A percentile compares a stretch with the other conserved stretches of the same genome.
These are phyloP conservation scores for Cisticola juncidis DNA, from an alignment of 2,113 vertebrate genomes.

Conservation along the genomic window DNA sequence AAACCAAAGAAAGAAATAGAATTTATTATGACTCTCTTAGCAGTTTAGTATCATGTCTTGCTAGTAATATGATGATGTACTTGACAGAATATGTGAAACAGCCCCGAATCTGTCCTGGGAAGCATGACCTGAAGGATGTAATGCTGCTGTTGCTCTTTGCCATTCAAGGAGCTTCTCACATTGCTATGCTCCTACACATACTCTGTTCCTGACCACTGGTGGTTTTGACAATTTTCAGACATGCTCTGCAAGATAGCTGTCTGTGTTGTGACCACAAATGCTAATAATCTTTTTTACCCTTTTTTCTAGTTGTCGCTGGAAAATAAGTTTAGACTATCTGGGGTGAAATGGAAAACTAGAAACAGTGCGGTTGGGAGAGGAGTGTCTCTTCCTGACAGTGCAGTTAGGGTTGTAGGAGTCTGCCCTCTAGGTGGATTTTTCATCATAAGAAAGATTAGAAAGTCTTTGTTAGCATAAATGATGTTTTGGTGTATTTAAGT, in stretches of 20 bases:
- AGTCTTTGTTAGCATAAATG: background rate
- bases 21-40: background rate
- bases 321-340: background rate
- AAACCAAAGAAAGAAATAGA: background rate
- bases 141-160: background rate
- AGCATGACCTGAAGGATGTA: background rate
- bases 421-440: background rate
- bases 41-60: background rate
- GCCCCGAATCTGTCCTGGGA: background rate
- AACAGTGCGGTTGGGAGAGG: background rate
- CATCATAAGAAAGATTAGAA: background rate
- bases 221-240: background rate
- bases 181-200: background rate
- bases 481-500: rapidly evolving
- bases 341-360: background rate
- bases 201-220: background rate
- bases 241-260: background rate
- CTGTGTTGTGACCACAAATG: background rate
- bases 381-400: background rate
- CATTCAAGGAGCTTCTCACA: background rate
- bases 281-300: background rate
- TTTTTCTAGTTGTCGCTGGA: background rate
- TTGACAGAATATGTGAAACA: background rate
- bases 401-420: background rate
- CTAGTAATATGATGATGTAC: background rate